phyloP scores from a whole-genome alignment of 2,888 invertebrate genomes.

The Endotricha flammealis region DNA sequence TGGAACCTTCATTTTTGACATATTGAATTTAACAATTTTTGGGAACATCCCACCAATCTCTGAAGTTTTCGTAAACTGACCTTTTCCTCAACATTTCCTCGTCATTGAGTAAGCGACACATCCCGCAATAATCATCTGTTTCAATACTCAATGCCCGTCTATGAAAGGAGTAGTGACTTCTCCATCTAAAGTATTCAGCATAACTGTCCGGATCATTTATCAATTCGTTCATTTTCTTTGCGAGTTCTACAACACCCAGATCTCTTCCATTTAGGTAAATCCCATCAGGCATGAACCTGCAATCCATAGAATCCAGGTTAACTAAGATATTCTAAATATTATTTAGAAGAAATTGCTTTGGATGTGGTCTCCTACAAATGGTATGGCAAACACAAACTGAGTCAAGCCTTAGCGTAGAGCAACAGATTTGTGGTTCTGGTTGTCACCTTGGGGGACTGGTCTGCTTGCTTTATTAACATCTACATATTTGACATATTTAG shows the following conservation, averaged over 20 bases:
- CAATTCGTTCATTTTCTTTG: constrained; percentile 43
- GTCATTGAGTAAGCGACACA: constrained; percentile 52
- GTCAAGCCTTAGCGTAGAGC: too few species aligned
- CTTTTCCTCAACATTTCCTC: constrained; percentile 32
- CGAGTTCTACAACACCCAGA: constrained; percentile 36
- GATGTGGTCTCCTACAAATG: too few species aligned
- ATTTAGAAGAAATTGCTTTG: too few species aligned
- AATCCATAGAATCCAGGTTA: too few species aligned
- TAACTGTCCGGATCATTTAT: constrained; percentile 45
- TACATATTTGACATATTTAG: too few species aligned
- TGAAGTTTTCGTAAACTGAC: constrained; percentile 41
- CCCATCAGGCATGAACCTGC: constrained; percentile 61
- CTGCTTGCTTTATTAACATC: too few species aligned
- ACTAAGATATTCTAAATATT: too few species aligned
- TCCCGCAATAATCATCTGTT: constrained; percentile 56
- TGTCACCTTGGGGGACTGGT: too few species aligned
- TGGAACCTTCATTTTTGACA: too few species aligned
- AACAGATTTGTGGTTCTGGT: too few species aligned
- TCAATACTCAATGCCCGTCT: constrained; percentile 35
- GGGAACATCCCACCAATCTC: constrained; percentile 51
- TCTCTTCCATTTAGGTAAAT: constrained; percentile 52
- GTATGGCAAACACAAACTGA: too few species aligned
- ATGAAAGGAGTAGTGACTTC: constrained; percentile 52
- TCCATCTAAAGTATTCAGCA: constrained; percentile 55
- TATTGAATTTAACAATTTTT: constrained; percentile 20